A percentile compares a stretch with the other conserved stretches of the same genome.
phyloP scores from a whole-genome alignment of 2,797 vertebrate species.

The Arctocebus calabarensis region DNA sequence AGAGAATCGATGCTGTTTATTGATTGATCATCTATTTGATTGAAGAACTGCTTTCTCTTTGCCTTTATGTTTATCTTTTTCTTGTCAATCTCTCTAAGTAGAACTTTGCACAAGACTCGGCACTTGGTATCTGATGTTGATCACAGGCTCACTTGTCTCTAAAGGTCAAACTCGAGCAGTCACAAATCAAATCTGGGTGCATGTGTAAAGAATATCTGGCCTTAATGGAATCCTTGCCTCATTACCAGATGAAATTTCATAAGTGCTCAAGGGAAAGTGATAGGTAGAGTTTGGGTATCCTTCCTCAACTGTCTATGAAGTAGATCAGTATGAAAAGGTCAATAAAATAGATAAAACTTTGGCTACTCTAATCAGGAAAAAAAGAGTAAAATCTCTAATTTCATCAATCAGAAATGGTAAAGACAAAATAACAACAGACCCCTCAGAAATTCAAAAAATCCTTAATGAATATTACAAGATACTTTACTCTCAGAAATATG shows the following conservation, averaged over 20 bases:
- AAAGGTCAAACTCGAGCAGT: conserved; percentile 39
- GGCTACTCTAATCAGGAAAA: too few species aligned
- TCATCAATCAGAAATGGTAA: too few species aligned
- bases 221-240: conserved; percentile 37
- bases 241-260: conserved; percentile 42
- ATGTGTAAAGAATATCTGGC: conserved; percentile 9
- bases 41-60: conserved; percentile 54
- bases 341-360: too few species aligned
- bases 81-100: neutral
- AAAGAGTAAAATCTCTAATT: too few species aligned
- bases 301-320: neutral
- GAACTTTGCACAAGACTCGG: neutral
- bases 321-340: too few species aligned
- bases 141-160: conserved; percentile 3
- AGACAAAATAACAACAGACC: too few species aligned
- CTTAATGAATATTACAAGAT: too few species aligned
- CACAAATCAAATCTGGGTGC: neutral
- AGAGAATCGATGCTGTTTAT: conserved; percentile 47
- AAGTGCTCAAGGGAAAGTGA: neutral
- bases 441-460: too few species aligned
- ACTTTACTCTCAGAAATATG: too few species aligned
- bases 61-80: neutral
- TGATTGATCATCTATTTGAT: neutral
- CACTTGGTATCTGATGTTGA: conserved; percentile 13
- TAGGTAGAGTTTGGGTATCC: neutral